These are phyloP conservation scores for Schizotus pectinicornis DNA, from an alignment of 2,888 invertebrate species.

Conservation along the genomic window DNA sequence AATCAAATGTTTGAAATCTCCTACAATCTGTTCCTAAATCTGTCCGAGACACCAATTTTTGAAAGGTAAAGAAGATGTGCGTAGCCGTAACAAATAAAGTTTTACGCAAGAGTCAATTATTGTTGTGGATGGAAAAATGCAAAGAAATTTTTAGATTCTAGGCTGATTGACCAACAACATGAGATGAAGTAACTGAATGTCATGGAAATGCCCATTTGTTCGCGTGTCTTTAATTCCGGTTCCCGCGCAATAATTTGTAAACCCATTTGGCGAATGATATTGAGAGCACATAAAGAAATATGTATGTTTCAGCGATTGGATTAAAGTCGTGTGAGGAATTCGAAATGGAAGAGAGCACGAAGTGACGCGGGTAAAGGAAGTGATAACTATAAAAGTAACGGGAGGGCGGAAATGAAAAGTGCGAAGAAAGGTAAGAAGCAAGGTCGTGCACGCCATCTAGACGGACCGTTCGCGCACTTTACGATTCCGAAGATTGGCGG, in stretches of 20 bases:
- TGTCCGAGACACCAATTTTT: no score
- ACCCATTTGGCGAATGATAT: conserved; percentile 13
- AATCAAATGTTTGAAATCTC: no score
- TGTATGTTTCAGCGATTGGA: conserved; percentile 38
- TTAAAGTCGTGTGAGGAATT: conserved; percentile 49
- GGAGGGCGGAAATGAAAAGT: conserved; percentile 56
- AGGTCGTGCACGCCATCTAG: conserved; percentile 56
- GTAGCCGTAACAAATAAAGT: no score
- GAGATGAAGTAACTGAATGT: no score
- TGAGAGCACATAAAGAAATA: conserved; percentile 26
- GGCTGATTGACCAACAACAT: no score
- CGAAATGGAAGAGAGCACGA: conserved; percentile 22
- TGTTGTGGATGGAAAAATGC: no score
- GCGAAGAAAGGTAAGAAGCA: conserved; percentile 55
- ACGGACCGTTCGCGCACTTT: conserved; percentile 51
- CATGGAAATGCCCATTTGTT: no score
- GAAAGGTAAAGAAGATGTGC: no score
- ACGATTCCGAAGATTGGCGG: conserved; percentile 46
- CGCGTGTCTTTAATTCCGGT: conserved; percentile 1
- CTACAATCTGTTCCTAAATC: no score
- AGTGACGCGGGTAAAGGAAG: conserved; percentile 49
- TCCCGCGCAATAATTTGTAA: conserved; percentile 12
- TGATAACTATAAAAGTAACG: conserved; percentile 57
- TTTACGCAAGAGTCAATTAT: no score
- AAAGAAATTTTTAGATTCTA: no score